Base-by-base conservation (phyloP, 2,888 invertebrate species). In the Agonopterix arenella region DNA sequence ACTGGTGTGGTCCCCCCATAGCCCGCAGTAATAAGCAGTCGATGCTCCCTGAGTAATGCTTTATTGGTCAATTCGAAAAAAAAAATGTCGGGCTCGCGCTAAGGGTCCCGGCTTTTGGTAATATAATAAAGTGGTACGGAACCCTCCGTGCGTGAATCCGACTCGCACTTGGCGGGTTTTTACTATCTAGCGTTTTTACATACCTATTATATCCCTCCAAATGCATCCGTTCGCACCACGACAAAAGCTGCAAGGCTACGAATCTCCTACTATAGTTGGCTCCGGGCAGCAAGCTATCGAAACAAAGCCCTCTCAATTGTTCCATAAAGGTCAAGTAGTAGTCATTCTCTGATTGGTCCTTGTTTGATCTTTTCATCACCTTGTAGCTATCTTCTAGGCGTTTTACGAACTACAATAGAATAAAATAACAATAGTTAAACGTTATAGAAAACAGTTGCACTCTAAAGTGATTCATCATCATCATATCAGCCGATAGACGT, bases 261-360 rank as follows among this genome's bases (percentile, higher is more conserved):
- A 83, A 81, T 28, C 93, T 86, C 1, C 94, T 80, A 38, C 90
- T 90, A 66, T 92, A 93, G 66, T 92, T 93, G 1, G 93, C 92
- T 0, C 92, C 93, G 2, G 81, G 80, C 52, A 92, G 82, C n/a
- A 94, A 65, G 60, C 91, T 91, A 4, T 73, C 71, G 18, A 92
- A 84, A 52, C 93, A 90, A 28, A 84, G 74, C 0, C 64, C 63
- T 10, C 91, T 83, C 7, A 94, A 57, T 36, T 80, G 70, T 11
- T 73, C 68, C 4, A 92, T 46, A 68, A 92, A 92, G 0, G 59
- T 42, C 16, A 78, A 47, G 63, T 92, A 91, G 49, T 70, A 57
- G 18, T 71, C 66, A 4, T 44, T 54, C 4, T 52, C 50, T 0
- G 43, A 62, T 52, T 70, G 62, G 4, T 11, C 11, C 11, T 5